These are phyloP conservation scores for Nothoprocta pentlandii DNA, from an alignment of 2,113 vertebrate species.

Conservation along the genomic window DNA sequence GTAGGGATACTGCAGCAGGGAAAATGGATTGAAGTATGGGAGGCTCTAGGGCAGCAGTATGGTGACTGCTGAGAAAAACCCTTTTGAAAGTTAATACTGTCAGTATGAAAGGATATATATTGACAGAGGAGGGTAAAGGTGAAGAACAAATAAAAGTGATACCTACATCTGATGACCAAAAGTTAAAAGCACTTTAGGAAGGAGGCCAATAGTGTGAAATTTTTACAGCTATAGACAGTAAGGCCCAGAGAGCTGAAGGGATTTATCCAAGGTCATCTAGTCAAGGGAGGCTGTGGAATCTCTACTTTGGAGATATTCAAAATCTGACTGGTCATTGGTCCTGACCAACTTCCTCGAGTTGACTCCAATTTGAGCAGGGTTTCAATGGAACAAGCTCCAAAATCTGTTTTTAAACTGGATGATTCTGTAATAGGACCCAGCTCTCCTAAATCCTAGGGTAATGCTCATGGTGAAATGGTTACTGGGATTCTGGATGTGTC, in stretches of 20 bases:
- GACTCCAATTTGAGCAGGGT: background rate
- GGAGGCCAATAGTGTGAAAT: background rate
- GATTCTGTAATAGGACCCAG: background rate
- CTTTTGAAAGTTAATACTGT: background rate
- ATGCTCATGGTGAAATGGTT: background rate
- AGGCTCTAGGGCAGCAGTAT: background rate
- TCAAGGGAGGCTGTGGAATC: background rate
- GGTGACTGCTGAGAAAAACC: background rate
- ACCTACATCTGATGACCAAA: background rate
- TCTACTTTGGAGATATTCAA: background rate
- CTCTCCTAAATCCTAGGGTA: background rate
- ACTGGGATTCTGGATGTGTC: background rate
- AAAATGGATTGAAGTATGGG: background rate
- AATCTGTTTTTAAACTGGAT: background rate
- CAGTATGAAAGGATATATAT: accelerated
- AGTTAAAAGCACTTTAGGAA: background rate
- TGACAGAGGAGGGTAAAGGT: background rate
- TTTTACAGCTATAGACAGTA: background rate
- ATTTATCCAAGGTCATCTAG: background rate
- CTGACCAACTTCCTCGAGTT: background rate
- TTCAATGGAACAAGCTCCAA: background rate
- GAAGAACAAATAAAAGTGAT: background rate
- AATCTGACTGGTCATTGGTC: background rate
- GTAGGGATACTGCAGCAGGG: background rate
- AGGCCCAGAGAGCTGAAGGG: background rate